These are phyloP conservation scores for Cichladusa arquata DNA, from an alignment of 2,113 vertebrate species.

Conservation along the genomic window DNA sequence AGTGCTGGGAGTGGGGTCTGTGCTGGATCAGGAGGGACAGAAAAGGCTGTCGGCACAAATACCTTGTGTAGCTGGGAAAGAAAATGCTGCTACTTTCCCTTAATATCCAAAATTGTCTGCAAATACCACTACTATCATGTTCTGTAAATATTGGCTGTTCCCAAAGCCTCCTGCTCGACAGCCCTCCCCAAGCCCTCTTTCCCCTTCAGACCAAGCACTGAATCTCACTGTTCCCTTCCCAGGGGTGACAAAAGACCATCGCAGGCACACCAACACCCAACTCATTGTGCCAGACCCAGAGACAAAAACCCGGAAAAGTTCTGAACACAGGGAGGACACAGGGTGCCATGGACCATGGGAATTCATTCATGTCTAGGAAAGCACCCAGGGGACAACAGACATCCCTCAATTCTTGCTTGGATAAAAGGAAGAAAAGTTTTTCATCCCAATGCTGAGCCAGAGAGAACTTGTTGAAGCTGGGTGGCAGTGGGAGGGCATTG, in stretches of 20 bases:
- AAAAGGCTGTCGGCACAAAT: not conserved
- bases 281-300: not conserved
- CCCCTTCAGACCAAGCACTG: not conserved
- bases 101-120: not conserved
- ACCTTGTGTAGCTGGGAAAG: not conserved
- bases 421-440: not conserved
- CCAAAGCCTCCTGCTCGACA: slow-evolving; percentile 4
- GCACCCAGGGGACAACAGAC: not conserved
- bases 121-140: not conserved
- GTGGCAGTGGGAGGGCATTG: not conserved
- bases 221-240: not conserved
- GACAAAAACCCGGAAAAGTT: not conserved
- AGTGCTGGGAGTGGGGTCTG: not conserved
- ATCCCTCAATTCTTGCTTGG: not conserved
- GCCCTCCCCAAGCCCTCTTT: not conserved
- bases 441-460: not conserved
- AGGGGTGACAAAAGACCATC: accelerated
- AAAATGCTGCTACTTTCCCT: not conserved
- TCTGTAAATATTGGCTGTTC: not conserved
- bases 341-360: accelerated
- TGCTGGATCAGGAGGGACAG: not conserved
- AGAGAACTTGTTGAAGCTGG: not conserved
- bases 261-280: accelerated
- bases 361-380: not conserved
- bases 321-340: accelerated